Evolutionary conservation across 2,113 vertebrate species (phyloP).

Genomic region (Thamnophis sirtalis): DNA sequence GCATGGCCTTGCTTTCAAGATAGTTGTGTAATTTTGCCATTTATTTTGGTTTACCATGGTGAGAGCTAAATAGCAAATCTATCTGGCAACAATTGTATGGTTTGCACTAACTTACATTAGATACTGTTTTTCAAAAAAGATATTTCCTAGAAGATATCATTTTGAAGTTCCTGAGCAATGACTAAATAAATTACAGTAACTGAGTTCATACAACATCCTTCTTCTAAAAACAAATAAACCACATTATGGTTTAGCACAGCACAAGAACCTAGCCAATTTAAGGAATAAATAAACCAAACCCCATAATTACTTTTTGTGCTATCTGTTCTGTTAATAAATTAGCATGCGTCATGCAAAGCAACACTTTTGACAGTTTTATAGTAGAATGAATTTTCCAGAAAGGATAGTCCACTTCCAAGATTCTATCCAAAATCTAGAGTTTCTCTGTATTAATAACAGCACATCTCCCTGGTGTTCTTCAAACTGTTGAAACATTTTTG

Average conservation of each 20-base stretch:
- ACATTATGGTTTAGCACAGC: not conserved
- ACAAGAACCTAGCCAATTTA: not conserved
- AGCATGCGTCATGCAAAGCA: not conserved
- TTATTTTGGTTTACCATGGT: not conserved
- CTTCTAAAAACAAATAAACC: not conserved
- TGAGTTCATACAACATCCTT: not conserved
- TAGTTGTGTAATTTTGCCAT: not conserved
- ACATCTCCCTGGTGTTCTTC: not conserved
- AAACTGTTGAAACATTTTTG: not conserved
- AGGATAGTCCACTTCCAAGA: not conserved
- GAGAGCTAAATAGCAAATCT: not conserved
- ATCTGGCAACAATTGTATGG: not conserved
- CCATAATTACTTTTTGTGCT: not conserved
- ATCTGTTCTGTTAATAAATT: not conserved
- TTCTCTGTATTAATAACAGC: not conserved
- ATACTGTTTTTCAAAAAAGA: not conserved
- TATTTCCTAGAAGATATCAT: not conserved
- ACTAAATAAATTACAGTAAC: not conserved
- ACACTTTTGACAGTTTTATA: not conserved
- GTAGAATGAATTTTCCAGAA: not conserved
- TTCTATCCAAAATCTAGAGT: not conserved
- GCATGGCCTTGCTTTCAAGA: not conserved
- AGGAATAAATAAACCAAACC: not conserved
- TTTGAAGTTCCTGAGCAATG: not conserved
- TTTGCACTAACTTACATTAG: not conserved